Base-by-base conservation (phyloP, 2,113 vertebrate species). In the Atherinomorus stipes region DNA sequence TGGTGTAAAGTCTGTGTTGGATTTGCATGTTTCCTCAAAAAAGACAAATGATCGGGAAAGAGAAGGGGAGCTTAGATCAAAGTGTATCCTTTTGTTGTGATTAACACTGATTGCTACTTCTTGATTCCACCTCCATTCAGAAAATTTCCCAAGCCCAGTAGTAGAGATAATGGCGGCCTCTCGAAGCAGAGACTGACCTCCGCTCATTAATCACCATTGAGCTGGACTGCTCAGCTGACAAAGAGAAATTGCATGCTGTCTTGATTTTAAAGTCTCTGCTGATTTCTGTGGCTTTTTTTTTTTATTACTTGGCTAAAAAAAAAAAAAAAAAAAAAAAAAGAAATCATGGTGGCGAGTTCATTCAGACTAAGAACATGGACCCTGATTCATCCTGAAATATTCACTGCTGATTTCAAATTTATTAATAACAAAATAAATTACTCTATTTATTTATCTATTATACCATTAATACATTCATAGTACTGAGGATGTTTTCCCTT, bases 161-260 rank as follows among this genome's bases (percentile, higher is more conserved):
- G 76, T n/a, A 34, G 38, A 78, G 69, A 88, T 89, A 86, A 93
- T 88, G 74, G 78, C 53, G 19, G 45, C 71, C 72, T 86, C 81
- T 83, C 87, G 65, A 64, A 50, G 74, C 72, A 77, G 75, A 71
- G 68, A 67, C 65, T 74, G 80, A 89, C 84, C 89, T 74, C 56
- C 45, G 81, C 71, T 84, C 85, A 90, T 93, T 92, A 91, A 91
- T 92, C 91, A 89, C 85, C 77, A 88, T 90, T 92, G 89, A 89
- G 81, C 67, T 15, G 58, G 47, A 76, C 70, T 11, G 44, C 68
- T 78, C 65, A 38, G 72, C 74, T 76, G 71, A 85, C 86, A 81
- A 76, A 83, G 45, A 71, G 74, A 73, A 78, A 74, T 56, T 78
- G 73, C 65, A 22, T 18, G 71, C 49, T 23, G 81, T 74, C 58